phyloP scores from a whole-genome alignment of 1,140 invertebrate genomes.

The Drosophila lacteicornis region DNA sequence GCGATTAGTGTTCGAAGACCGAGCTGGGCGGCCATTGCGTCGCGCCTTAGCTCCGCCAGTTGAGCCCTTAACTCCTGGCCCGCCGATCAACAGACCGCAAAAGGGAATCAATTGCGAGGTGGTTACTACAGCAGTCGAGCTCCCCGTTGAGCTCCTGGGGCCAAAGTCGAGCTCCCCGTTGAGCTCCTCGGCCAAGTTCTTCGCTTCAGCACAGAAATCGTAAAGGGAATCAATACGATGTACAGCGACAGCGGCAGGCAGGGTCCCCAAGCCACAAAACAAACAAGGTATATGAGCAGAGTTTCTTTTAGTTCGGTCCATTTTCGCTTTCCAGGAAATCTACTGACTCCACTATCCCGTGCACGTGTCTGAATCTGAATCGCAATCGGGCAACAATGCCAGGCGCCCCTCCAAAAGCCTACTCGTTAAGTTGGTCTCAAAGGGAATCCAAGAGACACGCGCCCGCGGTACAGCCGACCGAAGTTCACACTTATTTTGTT shows the following conservation, averaged over 20 bases:
- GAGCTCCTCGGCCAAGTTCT: constrained; percentile 19
- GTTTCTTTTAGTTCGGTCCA: constrained; percentile 18
- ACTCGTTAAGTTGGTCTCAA: constrained; percentile 64
- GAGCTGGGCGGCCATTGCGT: constrained; percentile 55
- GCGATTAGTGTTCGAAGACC: constrained; percentile 80
- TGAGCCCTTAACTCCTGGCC: constrained; percentile 78
- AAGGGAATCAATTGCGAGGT: constrained; percentile 79
- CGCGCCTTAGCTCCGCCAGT: constrained; percentile 66
- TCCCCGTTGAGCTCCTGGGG: constrained; percentile 33
- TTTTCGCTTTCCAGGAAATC: constrained; percentile 37
- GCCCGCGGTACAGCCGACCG: constrained; percentile 55
- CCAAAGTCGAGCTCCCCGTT: constrained; percentile 34
- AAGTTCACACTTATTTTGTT: constrained; percentile 40
- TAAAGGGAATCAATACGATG: constrained; percentile 77
- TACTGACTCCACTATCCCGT: neutral
- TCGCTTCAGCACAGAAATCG: constrained; percentile 48
- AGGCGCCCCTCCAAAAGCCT: constrained; percentile 10
- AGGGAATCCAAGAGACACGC: constrained; percentile 83
- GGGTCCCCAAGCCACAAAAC: constrained; percentile 33
- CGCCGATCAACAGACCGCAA: constrained; percentile 75
- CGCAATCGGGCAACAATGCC: constrained; percentile 5
- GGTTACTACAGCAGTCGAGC: constrained; percentile 71
- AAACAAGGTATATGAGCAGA: constrained; percentile 26
- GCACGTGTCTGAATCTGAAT: constrained; percentile 19
- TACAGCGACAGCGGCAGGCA: constrained; percentile 68